phyloP scores from a whole-genome alignment of 2,113 vertebrate species.

The Hemibagrus wyckioides region DNA sequence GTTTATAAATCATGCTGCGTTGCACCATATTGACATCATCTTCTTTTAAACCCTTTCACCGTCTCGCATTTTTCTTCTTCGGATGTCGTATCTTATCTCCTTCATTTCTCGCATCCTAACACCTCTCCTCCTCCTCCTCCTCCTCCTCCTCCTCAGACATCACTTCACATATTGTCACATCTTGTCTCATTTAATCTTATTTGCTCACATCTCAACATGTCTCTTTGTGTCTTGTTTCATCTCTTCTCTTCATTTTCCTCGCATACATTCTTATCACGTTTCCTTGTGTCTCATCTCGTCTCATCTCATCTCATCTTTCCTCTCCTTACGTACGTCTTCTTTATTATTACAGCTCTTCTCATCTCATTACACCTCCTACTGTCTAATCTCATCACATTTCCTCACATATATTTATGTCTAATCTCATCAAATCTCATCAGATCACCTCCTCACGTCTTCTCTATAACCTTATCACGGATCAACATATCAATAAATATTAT shows the following conservation, averaged over 20 bases:
- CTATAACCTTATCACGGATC: neutral
- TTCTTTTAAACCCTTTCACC: neutral
- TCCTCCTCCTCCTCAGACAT: neutral
- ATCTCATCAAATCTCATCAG: neutral
- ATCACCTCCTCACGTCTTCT: neutral
- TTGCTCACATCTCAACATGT: neutral
- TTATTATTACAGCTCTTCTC: neutral
- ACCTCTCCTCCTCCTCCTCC: neutral
- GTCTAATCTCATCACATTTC: neutral
- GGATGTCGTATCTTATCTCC: neutral
- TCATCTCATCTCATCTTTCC: neutral
- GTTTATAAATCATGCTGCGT: neutral
- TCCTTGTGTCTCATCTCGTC: neutral
- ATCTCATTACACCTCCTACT: neutral
- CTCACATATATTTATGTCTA: neutral
- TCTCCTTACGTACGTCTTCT: neutral
- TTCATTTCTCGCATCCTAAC: neutral
- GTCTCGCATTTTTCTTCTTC: neutral
- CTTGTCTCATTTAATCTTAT: neutral
- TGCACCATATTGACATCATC: neutral
- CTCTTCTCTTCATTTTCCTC: neutral
- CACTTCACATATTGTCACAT: neutral
- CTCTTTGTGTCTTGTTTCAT: neutral
- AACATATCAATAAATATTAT: neutral
- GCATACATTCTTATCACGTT: neutral